Conservation (phyloP, 2,888 invertebrate genomes). For the Drosophila peninsularis region DNA sequence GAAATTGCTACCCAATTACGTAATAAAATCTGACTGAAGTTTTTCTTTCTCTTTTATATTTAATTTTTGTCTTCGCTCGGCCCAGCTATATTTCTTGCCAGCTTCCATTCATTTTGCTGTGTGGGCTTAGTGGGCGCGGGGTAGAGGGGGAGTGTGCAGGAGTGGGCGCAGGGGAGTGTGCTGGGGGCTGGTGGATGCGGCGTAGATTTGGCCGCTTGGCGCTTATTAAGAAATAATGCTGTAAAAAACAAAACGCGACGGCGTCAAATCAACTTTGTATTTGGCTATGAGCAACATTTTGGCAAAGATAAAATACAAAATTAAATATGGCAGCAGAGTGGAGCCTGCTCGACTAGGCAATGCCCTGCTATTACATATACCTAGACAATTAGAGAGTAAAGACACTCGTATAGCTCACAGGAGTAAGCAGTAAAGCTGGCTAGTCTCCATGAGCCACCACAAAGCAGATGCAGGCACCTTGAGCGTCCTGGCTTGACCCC, state of each 20-base stretch:
- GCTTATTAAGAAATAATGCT: slow-evolving; percentile 70
- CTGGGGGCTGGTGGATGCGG: no score
- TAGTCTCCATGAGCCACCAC: no score
- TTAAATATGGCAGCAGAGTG: neutral
- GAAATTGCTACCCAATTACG: slow-evolving; percentile 80
- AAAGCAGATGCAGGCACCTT: no score
- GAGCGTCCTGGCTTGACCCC: no score
- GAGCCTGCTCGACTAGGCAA: neutral
- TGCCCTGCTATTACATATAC: slow-evolving; percentile 29
- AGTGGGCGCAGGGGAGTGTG: neutral
- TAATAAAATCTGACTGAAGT: slow-evolving; percentile 79
- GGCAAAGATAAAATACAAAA: slow-evolving; percentile 31
- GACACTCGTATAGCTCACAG: no score
- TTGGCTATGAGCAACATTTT: slow-evolving; percentile 55
- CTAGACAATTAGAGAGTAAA: no score
- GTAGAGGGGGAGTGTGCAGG: no score
- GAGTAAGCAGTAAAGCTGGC: no score
- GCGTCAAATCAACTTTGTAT: slow-evolving; percentile 75
- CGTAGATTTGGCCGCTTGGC: slow-evolving; percentile 33
- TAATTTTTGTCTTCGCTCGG: slow-evolving; percentile 70
- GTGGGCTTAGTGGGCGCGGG: neutral
- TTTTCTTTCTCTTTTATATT: slow-evolving; percentile 70
- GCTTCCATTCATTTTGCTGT: slow-evolving; percentile 8
- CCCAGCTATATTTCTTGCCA: slow-evolving; percentile 10
- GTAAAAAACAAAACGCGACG: slow-evolving; percentile 70